Conservation (phyloP, 2,113 vertebrate species). For the Hippocampus barbouri region DNA sequence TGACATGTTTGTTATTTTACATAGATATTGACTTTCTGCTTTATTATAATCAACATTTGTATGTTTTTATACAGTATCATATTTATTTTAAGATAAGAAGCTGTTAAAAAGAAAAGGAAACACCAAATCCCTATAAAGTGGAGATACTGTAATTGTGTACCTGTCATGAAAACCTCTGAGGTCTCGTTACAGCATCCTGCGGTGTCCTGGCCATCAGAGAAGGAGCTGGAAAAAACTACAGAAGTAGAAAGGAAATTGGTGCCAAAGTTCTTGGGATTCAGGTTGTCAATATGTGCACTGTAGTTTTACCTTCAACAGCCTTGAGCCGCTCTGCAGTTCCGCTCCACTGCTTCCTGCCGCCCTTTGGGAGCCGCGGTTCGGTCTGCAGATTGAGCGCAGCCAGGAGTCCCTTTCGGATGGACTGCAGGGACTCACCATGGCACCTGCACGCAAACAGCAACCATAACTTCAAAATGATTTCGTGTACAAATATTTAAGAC, state of each 20-base stretch:
- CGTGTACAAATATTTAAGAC: neutral
- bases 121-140: no score
- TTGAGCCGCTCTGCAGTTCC: conserved; percentile 3
- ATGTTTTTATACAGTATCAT: no score
- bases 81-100: no score
- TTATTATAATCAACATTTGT: no score
- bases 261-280: neutral
- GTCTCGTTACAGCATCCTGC: conserved; percentile 53
- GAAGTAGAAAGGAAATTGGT: neutral
- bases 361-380: conserved; percentile 55
- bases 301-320: neutral
- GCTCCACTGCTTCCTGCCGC: conserved; percentile 57
- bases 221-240: conserved; percentile 20
- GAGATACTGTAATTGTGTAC: conserved; percentile 34
- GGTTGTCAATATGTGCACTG: neutral
- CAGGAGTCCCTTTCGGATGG: conserved; percentile 58
- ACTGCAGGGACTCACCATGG: conserved; percentile 41
- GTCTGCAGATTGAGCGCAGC: conserved; percentile 53
- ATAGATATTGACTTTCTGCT: no score
- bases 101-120: no score
- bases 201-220: conserved; percentile 26
- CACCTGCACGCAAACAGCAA: conserved; percentile 47
- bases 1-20: no score
- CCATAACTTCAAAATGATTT: neutral
- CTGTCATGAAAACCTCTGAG: conserved; percentile 67